Evolutionary conservation across 2,113 vertebrate genomes (phyloP), one percentile per base, ranked within the genome.

Genomic region (Scomber japonicus): DNA sequence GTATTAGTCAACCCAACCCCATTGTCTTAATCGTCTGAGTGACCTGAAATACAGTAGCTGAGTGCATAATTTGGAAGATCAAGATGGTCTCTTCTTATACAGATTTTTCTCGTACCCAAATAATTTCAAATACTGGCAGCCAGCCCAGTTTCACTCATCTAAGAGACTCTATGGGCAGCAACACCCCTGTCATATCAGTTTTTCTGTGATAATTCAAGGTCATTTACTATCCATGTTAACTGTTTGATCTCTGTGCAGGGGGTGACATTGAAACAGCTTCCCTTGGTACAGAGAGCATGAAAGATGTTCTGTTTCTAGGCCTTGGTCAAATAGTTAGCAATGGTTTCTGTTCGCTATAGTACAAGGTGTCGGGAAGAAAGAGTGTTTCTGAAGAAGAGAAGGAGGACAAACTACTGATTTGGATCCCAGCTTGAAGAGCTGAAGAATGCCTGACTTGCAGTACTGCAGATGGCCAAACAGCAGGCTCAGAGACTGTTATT

Each of bases 401-500:
- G 31, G 64, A 71, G 63, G 78, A 81, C 55, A 75, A 30, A 53
- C 31, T 75, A 75, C 80, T 60, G 81, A 87, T 86, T 81, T 82
- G 86, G 78, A 85, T 77, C 82, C 64, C 83, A 56, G 86, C 78
- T 72, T 83, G 86, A 87, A 72, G 75, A 69, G 56, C 57, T 49
- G 54, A 83, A 86, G 75, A 87, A 88, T 68, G 75, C 82, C 82
- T 85, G 84, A 90, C 78, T 84, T 79, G 82, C 88, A 91, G 27
- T 71, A 69, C 17, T 84, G 69, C 85, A 91, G 89, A 91, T 87
- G 89, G 83, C 62, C 78, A 80, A 83, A 75, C 85, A 88, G 82
- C 76, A 15, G 84, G 81, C 30, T 64, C 69, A 55, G 12, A 17
- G 3, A 69, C 53, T 72, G 54, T 69, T 73, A 78, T 46, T 72